Conservation (phyloP, 2,113 vertebrate genomes). For the Megaleporinus macrocephalus region DNA sequence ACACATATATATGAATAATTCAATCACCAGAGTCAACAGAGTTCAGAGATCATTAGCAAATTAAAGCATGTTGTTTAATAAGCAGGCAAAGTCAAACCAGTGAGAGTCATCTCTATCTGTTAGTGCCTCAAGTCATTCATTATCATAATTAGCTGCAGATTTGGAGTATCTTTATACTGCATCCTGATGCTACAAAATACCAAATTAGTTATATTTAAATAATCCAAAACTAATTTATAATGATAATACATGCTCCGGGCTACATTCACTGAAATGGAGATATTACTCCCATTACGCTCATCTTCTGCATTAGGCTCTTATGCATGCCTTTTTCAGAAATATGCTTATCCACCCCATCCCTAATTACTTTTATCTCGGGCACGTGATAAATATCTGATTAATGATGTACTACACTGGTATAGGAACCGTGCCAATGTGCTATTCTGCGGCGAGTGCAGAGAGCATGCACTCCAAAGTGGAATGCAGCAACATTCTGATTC, state of each 20-base stretch:
- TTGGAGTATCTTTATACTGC: constrained; percentile 24
- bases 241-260: neutral
- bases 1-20: no score
- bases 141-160: neutral
- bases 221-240: neutral
- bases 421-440: neutral
- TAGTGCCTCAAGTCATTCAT: neutral
- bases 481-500: neutral
- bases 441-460: neutral
- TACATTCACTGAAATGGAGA: neutral
- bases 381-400: constrained; percentile 13
- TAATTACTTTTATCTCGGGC: neutral
- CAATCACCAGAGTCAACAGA: no score
- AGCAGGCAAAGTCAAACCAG: no score
- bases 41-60: no score
- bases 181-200: constrained; percentile 21
- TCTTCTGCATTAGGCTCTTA: neutral
- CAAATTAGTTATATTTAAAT: neutral
- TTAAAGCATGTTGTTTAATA: no score
- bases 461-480: neutral
- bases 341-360: neutral
- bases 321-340: neutral
- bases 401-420: neutral
- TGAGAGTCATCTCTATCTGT: no score
- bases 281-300: neutral